Evolutionary conservation across 1,140 invertebrate species (phyloP).

Genomic region (Lasaia peninsularis): DNA sequence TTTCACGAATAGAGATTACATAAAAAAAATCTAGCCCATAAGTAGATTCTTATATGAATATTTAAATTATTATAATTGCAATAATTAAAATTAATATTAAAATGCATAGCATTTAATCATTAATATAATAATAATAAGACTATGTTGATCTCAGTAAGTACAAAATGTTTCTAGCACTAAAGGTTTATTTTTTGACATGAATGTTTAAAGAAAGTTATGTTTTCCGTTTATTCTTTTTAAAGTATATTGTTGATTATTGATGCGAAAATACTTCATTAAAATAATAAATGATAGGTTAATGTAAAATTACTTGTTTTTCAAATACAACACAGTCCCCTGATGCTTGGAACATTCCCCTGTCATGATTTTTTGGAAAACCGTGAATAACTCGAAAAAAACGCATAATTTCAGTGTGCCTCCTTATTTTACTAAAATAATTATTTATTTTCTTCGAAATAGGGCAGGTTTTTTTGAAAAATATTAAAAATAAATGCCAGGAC

Average conservation of each 20-base stretch:
- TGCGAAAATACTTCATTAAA: constrained; percentile 13
- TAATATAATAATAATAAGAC: no score
- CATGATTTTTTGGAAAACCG: constrained; percentile 18
- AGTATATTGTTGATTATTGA: constrained; percentile 14
- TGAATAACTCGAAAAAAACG: constrained; percentile 21
- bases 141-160: constrained; percentile 22
- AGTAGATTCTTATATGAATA: no score
- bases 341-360: constrained; percentile 14
- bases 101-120: constrained; percentile 11
- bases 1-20: no score
- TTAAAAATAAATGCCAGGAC: constrained; percentile 24
- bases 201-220: constrained; percentile 17
- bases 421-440: constrained; percentile 20
- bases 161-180: constrained; percentile 4
- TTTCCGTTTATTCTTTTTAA: neutral
- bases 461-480: constrained; percentile 18
- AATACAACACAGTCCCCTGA: constrained; percentile 6
- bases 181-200: constrained; percentile 14
- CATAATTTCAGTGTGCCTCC: constrained; percentile 17
- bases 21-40: no score
- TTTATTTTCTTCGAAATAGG: constrained; percentile 24
- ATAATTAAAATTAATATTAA: constrained; percentile 15
- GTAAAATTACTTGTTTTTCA: neutral
- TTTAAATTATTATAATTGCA: constrained; percentile 14
- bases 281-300: neutral